phyloP scores from a whole-genome alignment of 2,888 invertebrate species.

The Brassicogethes aeneus region DNA sequence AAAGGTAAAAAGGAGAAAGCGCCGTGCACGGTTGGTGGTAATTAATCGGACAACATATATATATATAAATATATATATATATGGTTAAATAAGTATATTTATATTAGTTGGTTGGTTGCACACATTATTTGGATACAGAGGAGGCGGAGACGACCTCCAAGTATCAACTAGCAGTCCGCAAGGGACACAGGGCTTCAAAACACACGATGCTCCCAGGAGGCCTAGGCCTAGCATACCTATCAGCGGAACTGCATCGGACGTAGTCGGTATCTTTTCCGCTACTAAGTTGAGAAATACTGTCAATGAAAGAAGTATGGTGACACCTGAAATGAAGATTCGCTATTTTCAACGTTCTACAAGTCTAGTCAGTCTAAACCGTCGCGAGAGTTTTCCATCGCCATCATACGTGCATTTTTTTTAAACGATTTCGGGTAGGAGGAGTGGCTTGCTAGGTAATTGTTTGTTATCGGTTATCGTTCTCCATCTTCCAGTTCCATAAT shows the following conservation, averaged over 20 bases:
- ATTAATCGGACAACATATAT: neutral
- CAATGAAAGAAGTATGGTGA: constrained; percentile 93
- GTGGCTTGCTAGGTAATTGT: too few species aligned
- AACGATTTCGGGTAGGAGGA: too few species aligned
- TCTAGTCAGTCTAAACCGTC: constrained; percentile 16
- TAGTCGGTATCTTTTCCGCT: constrained; percentile 91
- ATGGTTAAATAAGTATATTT: neutral
- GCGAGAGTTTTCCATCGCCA: too few species aligned
- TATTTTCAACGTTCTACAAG: constrained; percentile 36
- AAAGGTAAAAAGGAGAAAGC: constrained; percentile 3
- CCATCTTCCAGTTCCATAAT: too few species aligned
- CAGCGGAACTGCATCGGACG: constrained; percentile 74
- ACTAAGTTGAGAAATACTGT: constrained; percentile 97
- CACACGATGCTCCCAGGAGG: constrained; percentile 40
- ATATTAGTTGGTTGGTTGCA: constrained; percentile 16
- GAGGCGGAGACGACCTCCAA: constrained; percentile 38
- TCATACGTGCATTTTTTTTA: too few species aligned
- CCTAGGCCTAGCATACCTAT: constrained; percentile 59
- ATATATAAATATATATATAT: neutral
- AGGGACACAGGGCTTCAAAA: constrained; percentile 39
- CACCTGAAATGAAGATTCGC: constrained; percentile 62
- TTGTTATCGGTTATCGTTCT: too few species aligned
- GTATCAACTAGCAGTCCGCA: constrained; percentile 43
- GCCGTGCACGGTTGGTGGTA: neutral
- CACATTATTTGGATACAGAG: constrained; percentile 5